Conservation (phyloP, 2,113 vertebrate species). For the Anguilla japonica region DNA sequence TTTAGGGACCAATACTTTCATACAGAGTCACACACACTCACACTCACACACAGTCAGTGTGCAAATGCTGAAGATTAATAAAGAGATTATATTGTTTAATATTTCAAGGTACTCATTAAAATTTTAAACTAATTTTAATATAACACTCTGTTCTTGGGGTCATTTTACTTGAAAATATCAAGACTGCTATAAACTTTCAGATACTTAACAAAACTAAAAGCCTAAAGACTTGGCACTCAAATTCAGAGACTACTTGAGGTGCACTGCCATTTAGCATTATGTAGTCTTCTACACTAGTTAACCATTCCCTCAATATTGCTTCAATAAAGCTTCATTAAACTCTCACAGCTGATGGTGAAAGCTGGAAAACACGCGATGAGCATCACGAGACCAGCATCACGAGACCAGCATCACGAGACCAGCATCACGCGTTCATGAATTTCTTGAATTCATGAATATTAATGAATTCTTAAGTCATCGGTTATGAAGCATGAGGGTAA, state of each 20-base stretch:
- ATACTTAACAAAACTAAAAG: slow-evolving; percentile 36
- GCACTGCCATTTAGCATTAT: slow-evolving; percentile 7
- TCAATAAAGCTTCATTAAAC: slow-evolving; percentile 1
- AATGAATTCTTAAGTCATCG: neutral
- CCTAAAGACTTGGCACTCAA: slow-evolving; percentile 41
- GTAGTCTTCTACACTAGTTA: slow-evolving; percentile 9
- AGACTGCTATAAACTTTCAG: slow-evolving; percentile 17
- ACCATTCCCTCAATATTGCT: slow-evolving; percentile 24
- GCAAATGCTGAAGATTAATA: slow-evolving; percentile 40
- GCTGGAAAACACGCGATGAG: neutral
- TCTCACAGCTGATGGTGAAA: neutral
- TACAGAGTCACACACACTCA: neutral
- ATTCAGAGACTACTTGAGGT: neutral
- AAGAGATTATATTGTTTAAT: slow-evolving; percentile 31
- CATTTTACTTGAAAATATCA: slow-evolving; percentile 21
- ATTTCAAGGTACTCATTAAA: slow-evolving; percentile 36
- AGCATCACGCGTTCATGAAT: too few relatives aligned
- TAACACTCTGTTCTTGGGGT: slow-evolving; percentile 25
- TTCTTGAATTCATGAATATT: neutral
- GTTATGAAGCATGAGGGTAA: slow-evolving; percentile 1
- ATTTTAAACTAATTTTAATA: slow-evolving; percentile 29
- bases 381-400: neutral
- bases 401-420: neutral
- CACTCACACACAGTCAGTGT: slow-evolving; percentile 19
- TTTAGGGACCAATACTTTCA: neutral